A percentile compares a stretch with the other conserved stretches of the same genome.
Evolutionary conservation across 2,113 vertebrate species (phyloP).

Genomic region (Okapia johnstoni): DNA sequence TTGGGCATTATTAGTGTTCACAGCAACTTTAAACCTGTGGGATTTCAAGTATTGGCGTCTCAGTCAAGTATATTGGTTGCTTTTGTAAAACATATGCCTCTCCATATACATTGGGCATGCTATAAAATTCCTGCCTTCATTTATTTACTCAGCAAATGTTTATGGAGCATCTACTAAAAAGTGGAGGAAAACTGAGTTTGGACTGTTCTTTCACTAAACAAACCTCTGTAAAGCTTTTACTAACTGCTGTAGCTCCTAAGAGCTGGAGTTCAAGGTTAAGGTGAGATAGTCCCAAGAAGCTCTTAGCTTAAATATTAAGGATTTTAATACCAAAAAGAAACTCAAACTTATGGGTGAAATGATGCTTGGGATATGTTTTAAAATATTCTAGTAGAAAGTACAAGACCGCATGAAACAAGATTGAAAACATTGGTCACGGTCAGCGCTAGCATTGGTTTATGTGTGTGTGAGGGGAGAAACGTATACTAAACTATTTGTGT

Average conservation of each 20-base stretch:
- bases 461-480: background rate
- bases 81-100: background rate
- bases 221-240: background rate
- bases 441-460: background rate
- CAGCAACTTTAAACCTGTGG: background rate
- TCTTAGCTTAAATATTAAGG: background rate
- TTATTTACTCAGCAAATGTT: background rate
- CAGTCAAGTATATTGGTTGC: background rate
- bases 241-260: background rate
- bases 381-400: background rate
- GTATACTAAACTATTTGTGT: background rate
- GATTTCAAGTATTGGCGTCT: background rate
- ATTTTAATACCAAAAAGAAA: background rate
- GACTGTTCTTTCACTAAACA: background rate
- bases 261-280: background rate
- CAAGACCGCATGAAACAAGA: background rate
- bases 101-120: background rate
- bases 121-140: background rate
- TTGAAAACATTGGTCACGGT: background rate
- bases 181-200: background rate
- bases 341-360: background rate
- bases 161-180: background rate
- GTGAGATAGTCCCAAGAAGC: background rate
- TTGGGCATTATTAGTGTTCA: slow-evolving; percentile 18
- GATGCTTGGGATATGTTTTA: background rate